Conservation (phyloP, 2,888 invertebrate genomes). For the Noctua janthe region DNA sequence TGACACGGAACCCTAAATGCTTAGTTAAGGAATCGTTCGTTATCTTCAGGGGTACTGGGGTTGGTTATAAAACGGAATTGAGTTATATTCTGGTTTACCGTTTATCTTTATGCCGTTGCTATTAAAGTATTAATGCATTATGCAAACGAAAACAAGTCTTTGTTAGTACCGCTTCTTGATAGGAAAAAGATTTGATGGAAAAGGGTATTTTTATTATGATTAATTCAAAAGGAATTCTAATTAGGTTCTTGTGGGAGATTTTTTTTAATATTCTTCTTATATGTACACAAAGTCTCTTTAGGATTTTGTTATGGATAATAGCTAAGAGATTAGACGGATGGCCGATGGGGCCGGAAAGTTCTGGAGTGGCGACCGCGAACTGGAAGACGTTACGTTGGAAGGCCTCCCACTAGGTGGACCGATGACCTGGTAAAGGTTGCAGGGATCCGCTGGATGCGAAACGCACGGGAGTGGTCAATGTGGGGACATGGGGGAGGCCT, state of each 20-base stretch:
- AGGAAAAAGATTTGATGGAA: background rate
- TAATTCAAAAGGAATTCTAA: background rate
- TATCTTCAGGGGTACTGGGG: conserved; percentile 38
- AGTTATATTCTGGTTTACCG: conserved; percentile 30
- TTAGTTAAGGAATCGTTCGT: conserved; percentile 19
- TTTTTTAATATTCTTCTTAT: no score
- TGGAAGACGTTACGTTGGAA: no score
- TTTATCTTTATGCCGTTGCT: conserved; percentile 45
- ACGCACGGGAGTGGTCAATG: no score
- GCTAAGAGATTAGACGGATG: no score
- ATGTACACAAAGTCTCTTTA: background rate
- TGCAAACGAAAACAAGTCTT: conserved; percentile 32
- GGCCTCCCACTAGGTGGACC: no score
- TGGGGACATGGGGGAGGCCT: no score
- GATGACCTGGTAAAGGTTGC: no score
- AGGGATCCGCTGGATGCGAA: no score
- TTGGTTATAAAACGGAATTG: conserved; percentile 49
- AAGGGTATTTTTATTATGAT: background rate
- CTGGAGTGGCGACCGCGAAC: no score
- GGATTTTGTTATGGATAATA: background rate
- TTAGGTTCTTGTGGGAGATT: background rate
- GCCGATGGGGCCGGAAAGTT: no score
- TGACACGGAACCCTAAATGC: conserved; percentile 2
- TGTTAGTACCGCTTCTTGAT: conserved; percentile 28
- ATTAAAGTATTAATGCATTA: conserved; percentile 44